Conservation (phyloP, 2,888 invertebrate species). For the Oligia strigilis region DNA sequence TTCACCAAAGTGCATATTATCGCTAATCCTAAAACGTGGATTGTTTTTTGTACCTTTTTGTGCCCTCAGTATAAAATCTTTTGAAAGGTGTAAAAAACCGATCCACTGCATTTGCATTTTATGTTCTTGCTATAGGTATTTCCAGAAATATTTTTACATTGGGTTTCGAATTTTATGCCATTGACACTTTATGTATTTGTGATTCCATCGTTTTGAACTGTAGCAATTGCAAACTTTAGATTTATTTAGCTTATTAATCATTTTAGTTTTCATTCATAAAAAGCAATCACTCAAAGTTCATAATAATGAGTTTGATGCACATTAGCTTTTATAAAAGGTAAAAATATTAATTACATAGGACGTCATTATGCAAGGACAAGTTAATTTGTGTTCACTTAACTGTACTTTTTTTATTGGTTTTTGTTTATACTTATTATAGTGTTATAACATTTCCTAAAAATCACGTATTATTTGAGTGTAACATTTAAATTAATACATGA, state of each 20-base stretch:
- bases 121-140: constrained; percentile 21
- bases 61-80: constrained; percentile 45
- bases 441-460: background rate
- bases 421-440: constrained; percentile 40
- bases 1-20: constrained; percentile 67
- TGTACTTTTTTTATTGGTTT: constrained; percentile 31
- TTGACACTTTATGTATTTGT: constrained; percentile 1
- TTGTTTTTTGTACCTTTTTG: constrained; percentile 50
- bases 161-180: background rate
- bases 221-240: background rate
- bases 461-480: background rate
- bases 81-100: constrained; percentile 48
- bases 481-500: background rate
- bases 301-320: constrained; percentile 3
- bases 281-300: constrained; percentile 1
- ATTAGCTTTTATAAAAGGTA: constrained; percentile 34
- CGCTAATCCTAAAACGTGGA: constrained; percentile 58
- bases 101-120: constrained; percentile 28
- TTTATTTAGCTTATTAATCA: background rate
- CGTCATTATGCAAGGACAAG: constrained; percentile 47
- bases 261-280: background rate
- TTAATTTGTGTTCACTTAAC: constrained; percentile 46
- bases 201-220: background rate
- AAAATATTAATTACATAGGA: constrained; percentile 35
- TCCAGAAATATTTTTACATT: constrained; percentile 15